Evolutionary conservation across 2,888 invertebrate genomes (phyloP).

Genomic region (Callyntrura guangdongensis): DNA sequence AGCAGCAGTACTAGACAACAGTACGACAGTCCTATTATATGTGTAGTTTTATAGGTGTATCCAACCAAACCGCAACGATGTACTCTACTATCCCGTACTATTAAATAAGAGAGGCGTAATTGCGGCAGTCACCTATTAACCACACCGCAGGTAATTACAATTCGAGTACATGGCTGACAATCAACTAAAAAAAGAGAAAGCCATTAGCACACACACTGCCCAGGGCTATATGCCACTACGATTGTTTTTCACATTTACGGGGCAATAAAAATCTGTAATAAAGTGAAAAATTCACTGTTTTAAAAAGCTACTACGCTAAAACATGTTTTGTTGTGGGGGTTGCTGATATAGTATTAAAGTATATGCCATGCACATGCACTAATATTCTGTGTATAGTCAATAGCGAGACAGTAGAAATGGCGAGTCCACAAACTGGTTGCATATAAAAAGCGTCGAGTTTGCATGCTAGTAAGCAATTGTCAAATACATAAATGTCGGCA

Average conservation of each 20-base stretch:
- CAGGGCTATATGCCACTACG: constrained; percentile 8
- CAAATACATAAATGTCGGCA: constrained; percentile 47
- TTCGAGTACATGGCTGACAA: constrained; percentile 13
- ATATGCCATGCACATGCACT: too few species aligned
- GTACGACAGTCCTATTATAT: neutral
- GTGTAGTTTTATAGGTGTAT: too few species aligned
- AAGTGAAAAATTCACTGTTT: constrained; percentile 60
- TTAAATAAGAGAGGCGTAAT: neutral
- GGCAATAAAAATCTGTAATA: constrained; percentile 59
- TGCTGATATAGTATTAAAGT: too few species aligned
- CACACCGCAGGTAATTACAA: constrained; percentile 50
- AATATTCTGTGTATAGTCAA: neutral
- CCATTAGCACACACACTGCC: constrained; percentile 20
- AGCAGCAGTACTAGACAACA: neutral
- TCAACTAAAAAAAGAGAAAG: constrained; percentile 13
- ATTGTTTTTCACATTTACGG: constrained; percentile 30
- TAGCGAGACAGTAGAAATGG: too few species aligned
- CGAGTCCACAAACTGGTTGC: neutral
- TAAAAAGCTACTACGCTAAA: constrained; percentile 13
- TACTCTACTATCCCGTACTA: neutral
- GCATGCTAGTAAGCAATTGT: constrained; percentile 66
- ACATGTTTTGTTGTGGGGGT: neutral
- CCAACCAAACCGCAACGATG: too few species aligned
- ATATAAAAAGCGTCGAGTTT: neutral
- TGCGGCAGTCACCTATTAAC: constrained; percentile 51